Conservation (phyloP, 2,888 invertebrate genomes). For the Autographa gamma region DNA sequence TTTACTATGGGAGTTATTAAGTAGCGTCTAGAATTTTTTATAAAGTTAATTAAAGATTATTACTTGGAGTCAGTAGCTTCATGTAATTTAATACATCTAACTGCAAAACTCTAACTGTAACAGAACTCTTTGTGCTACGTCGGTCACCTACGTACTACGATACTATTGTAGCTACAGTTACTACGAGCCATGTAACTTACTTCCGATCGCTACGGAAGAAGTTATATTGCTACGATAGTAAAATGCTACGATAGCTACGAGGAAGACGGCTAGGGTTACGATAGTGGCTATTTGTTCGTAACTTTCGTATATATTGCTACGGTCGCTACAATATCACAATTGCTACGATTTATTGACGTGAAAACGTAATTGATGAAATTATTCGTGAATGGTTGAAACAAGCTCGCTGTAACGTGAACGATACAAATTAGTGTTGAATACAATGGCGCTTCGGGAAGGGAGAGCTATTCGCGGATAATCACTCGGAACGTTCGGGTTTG, state of each 20-base stretch:
- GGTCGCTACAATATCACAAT: not conserved
- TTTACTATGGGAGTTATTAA: not conserved
- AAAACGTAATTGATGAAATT: not conserved
- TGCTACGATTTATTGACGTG: not conserved
- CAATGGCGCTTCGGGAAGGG: not conserved
- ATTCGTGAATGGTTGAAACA: not conserved
- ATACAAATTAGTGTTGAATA: constrained; percentile 5
- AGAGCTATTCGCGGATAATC: constrained; percentile 9
- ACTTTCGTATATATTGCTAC: not conserved
- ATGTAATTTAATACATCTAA: not conserved
- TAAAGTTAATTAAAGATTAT: no score
- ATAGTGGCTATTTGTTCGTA: not conserved
- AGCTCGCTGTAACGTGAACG: not conserved
- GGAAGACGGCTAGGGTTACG: not conserved
- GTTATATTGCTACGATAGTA: not conserved
- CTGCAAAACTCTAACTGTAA: not conserved
- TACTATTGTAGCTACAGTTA: not conserved
- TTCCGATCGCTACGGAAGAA: not conserved
- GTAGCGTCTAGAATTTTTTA: no score
- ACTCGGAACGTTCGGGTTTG: constrained; percentile 9
- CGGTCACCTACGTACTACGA: not conserved
- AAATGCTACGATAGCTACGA: not conserved
- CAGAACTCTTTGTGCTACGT: not conserved
- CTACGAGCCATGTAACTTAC: not conserved
- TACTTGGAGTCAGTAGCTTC: not conserved